Evolutionary conservation across 2,888 invertebrate species (phyloP), one percentile per base, ranked within the genome.

Genomic region (Myathropa florea): DNA sequence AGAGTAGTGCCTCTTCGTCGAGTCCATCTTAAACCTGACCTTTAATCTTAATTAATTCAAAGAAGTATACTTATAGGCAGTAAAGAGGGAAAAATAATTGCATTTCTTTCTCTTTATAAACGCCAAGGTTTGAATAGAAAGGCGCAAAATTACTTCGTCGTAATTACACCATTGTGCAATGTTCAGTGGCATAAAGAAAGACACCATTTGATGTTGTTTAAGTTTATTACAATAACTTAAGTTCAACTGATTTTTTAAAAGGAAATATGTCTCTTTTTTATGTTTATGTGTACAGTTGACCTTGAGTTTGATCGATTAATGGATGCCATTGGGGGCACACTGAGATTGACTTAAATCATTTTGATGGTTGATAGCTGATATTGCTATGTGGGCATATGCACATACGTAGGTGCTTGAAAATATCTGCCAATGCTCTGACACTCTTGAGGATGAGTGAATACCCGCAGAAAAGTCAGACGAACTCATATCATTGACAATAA

Each of bases 21-120:
- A 77, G 70, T 57, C 70, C 61, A 70, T 63, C 68, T 77, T n/a
- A 36, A 63, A 70, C n/a, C 55, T 77, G 77, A 77, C 77, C 77
- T 77, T 70, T 68, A 36, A 55, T 55, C 53, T 77, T 63, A 70
- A 77, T 77, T 63, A 39, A 67, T 55, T 55, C 55, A 36, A 70
- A 63, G 70, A 55, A 30, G 61, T 46, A 53, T 57, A 77, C 68
- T 63, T 63, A 70, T 30, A 14, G 60, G 18, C 30, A 30, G 53
- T 76, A 12, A 76, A 61, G 67, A 76, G 67, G 53, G 67, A 70
- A 53, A 57, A 70, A 70, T 63, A 70, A 70, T 63, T 61, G 60
- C 46, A 63, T 77, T 70, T 77, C 70, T 68, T 77, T 77, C 53
- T 23, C 55, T 33, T 26, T 26, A 68, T 70, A 61, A 70, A 7